phyloP scores from a whole-genome alignment of 2,113 vertebrate species.

The Gymnarchus niloticus region DNA sequence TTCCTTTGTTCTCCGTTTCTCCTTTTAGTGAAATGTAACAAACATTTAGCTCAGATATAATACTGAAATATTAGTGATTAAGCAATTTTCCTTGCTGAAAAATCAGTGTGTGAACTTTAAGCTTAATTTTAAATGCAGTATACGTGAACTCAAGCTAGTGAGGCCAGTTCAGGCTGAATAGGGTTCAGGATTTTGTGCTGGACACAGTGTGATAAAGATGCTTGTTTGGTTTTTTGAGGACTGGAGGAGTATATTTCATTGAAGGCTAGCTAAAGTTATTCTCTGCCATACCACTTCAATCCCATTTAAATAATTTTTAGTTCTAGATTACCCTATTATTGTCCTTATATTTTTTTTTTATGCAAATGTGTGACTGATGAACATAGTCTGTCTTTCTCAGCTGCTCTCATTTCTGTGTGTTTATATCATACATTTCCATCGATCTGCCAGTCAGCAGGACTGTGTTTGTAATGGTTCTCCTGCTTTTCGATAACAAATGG shows the following conservation, averaged over 20 bases:
- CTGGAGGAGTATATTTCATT: neutral
- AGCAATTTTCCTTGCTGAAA: neutral
- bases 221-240: neutral
- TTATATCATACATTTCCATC: neutral
- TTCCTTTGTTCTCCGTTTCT: neutral
- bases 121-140: neutral
- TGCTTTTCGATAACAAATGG: conserved; percentile 2
- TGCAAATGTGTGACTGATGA: neutral
- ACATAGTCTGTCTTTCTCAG: neutral
- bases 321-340: neutral
- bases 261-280: neutral
- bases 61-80: neutral
- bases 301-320: neutral
- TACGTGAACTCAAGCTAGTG: neutral
- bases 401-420: neutral
- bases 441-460: neutral
- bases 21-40: neutral
- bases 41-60: neutral
- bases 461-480: neutral
- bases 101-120: neutral
- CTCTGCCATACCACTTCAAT: neutral
- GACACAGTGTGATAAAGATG: neutral
- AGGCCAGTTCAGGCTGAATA: neutral
- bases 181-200: neutral
- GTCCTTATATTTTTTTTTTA: neutral